phyloP scores from a whole-genome alignment of 1,140 invertebrate genomes.

The Maniola jurtina region DNA sequence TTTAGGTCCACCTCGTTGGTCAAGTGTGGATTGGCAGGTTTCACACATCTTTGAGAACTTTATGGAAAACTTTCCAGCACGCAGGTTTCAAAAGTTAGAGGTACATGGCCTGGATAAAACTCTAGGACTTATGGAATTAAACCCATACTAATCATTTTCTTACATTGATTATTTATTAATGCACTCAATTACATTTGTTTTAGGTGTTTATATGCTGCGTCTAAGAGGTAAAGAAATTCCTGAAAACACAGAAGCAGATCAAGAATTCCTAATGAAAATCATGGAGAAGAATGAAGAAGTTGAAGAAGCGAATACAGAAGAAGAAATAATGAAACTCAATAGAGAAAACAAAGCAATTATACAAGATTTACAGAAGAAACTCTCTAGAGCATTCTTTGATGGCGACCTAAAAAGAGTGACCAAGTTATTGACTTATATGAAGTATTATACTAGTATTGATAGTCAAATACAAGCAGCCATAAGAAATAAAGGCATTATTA shows the following conservation, averaged over 20 bases:
- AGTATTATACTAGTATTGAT: constrained; percentile 90
- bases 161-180: too few relatives aligned
- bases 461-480: constrained; percentile 86
- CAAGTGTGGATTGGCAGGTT: too few relatives aligned
- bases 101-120: too few relatives aligned
- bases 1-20: too few relatives aligned
- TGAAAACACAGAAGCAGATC: constrained; percentile 84
- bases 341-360: constrained; percentile 81
- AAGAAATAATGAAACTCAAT: constrained; percentile 82
- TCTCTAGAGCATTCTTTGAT: constrained; percentile 82
- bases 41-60: too few relatives aligned
- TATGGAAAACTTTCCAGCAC: too few relatives aligned
- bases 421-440: constrained; percentile 84
- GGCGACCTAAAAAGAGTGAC: constrained; percentile 82
- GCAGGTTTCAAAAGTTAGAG: too few relatives aligned
- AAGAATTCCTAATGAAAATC: constrained; percentile 89
- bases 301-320: constrained; percentile 80
- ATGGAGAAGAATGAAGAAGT: constrained; percentile 94
- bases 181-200: too few relatives aligned
- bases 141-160: too few relatives aligned
- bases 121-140: too few relatives aligned
- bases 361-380: constrained; percentile 75
- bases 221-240: constrained; percentile 83
- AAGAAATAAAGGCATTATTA: constrained; percentile 83
- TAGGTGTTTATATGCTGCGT: constrained; percentile 83